Conservation (phyloP, 2,888 invertebrate genomes). For the Caenorhabditis angaria region DNA sequence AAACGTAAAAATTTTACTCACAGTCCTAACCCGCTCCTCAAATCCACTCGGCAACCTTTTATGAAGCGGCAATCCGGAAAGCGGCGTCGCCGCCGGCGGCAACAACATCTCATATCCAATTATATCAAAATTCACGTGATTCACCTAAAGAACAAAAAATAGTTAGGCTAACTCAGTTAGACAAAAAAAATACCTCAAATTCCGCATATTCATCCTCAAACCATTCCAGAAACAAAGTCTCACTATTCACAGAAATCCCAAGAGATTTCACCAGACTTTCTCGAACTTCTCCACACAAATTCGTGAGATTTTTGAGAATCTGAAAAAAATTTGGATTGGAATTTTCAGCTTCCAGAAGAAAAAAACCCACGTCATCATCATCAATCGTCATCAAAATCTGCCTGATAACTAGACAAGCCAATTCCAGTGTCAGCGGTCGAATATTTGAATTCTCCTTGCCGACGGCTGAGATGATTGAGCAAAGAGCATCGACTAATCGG, state of each 20-base stretch:
- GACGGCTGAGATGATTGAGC: constrained; percentile 41
- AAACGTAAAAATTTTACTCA: constrained; percentile 40
- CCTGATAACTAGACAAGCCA: constrained; percentile 84
- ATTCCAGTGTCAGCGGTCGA: constrained; percentile 88
- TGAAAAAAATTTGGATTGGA: constrained; percentile 5
- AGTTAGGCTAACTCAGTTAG: neutral
- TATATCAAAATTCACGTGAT: constrained; percentile 78
- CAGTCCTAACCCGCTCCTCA: constrained; percentile 78
- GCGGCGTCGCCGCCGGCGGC: constrained; percentile 92
- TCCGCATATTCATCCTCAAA: constrained; percentile 98
- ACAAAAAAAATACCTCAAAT: constrained; percentile 78
- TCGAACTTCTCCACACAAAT: constrained; percentile 71
- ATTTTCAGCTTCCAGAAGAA: neutral
- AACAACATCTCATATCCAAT: constrained; percentile 94
- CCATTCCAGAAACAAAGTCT: constrained; percentile 97
- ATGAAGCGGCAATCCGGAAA: constrained; percentile 92
- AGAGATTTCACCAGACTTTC: constrained; percentile 75
- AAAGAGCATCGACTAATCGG: constrained; percentile 50
- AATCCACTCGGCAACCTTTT: constrained; percentile 95
- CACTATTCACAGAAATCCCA: constrained; percentile 77
- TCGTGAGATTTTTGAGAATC: constrained; percentile 38
- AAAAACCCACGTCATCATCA: constrained; percentile 58
- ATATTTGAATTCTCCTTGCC: constrained; percentile 81
- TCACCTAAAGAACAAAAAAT: constrained; percentile 28
- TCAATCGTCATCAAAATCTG: constrained; percentile 77